Percentiles rank a stretch among this genome's conserved stretches.
Evolutionary conservation across 2,797 vertebrate genomes (phyloP).

Genomic region (Typhlichthys eigenmanni): DNA sequence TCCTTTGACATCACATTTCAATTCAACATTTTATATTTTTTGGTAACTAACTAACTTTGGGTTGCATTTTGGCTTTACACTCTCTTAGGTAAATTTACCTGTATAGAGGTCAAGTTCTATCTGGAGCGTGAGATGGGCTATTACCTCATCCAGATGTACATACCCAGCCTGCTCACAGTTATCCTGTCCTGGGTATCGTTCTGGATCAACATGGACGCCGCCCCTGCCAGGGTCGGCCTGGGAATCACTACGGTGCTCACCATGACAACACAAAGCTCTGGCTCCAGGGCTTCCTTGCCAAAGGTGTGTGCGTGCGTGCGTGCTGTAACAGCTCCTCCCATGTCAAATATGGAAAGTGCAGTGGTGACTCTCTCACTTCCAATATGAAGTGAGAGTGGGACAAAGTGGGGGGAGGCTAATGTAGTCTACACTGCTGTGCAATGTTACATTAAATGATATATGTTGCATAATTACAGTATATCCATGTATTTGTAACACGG

Average conservation of each 20-base stretch:
- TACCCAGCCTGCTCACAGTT: constrained; percentile 91
- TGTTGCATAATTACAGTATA: too few relatives aligned
- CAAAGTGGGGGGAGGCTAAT: too few relatives aligned
- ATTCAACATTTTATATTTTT: constrained; percentile 1
- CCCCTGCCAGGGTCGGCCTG: constrained; percentile 89
- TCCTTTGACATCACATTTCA: too few relatives aligned
- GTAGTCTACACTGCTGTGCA: too few relatives aligned
- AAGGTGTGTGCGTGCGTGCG: constrained; percentile 71
- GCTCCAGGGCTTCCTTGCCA: constrained; percentile 91
- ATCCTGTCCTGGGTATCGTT: constrained; percentile 97
- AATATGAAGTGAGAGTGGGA: too few relatives aligned
- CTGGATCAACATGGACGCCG: constrained; percentile 97
- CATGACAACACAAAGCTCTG: constrained; percentile 96
- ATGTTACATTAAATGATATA: too few relatives aligned
- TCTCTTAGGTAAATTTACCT: constrained; percentile 90
- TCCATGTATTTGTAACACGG: too few relatives aligned
- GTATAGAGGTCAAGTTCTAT: constrained; percentile 95
- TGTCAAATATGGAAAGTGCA: too few relatives aligned
- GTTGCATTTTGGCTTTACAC: constrained; percentile 26
- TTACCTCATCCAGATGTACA: constrained; percentile 98
- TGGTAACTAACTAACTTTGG: constrained; percentile 41
- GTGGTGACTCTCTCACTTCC: too few relatives aligned
- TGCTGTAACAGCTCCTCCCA: not conserved
- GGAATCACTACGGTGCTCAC: constrained; percentile 96
- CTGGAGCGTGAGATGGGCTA: constrained; percentile 97